Conservation (phyloP, 2,888 invertebrate genomes). For the Erannis defoliaria region DNA sequence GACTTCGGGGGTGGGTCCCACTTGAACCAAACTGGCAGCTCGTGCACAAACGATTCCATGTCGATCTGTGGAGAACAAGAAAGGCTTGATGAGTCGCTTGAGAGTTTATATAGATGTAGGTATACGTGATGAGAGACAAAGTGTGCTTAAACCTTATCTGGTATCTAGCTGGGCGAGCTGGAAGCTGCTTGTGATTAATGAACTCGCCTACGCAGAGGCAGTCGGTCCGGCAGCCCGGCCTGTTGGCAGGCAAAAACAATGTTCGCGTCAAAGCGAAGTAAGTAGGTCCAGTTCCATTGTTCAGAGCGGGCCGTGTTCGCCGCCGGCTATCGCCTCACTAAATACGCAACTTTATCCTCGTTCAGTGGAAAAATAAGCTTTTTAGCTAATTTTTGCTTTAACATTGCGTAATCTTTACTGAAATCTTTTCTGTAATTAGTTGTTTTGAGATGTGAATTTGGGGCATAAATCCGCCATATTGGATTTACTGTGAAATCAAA, state of each 20-base stretch:
- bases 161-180: conserved; percentile 65
- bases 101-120: conserved; percentile 40
- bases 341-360: conserved; percentile 38
- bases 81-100: conserved; percentile 38
- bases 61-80: conserved; percentile 70
- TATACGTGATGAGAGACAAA: conserved; percentile 64
- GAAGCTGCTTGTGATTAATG: conserved; percentile 81
- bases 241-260: conserved; percentile 68
- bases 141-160: conserved; percentile 57
- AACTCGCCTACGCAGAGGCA: conserved; percentile 67
- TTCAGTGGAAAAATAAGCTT: conserved; percentile 25
- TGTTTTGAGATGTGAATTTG: too few species aligned
- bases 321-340: conserved; percentile 47
- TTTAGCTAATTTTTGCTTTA: conserved; percentile 1
- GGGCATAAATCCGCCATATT: too few species aligned
- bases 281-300: conserved; percentile 68
- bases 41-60: conserved; percentile 74
- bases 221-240: conserved; percentile 25
- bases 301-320: conserved; percentile 56
- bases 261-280: conserved; percentile 66
- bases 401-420: conserved; percentile 1
- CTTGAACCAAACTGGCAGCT: conserved; percentile 79
- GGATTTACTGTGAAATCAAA: too few species aligned
- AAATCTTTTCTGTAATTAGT: too few species aligned
- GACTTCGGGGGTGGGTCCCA: conserved; percentile 78